These are phyloP conservation scores for Melieria crassipennis DNA, from an alignment of 2,888 invertebrate species.

Conservation along the genomic window DNA sequence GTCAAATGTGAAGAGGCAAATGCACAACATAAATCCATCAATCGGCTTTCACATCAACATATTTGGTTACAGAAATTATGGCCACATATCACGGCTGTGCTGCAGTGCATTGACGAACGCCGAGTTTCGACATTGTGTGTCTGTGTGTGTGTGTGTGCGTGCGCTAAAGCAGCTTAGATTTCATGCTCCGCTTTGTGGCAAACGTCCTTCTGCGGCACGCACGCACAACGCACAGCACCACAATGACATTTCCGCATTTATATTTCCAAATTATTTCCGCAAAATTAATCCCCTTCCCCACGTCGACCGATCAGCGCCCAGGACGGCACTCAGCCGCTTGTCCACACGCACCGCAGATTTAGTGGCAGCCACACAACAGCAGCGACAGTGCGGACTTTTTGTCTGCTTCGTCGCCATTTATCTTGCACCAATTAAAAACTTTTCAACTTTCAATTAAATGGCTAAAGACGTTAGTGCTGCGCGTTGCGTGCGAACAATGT, in stretches of 20 bases:
- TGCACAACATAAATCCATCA: no score
- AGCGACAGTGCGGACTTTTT: no score
- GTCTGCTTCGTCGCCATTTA: constrained; percentile 43
- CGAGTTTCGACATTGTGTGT: not conserved
- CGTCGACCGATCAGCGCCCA: not conserved
- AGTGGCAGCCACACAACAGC: constrained; percentile 41
- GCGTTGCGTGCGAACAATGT: constrained; percentile 40
- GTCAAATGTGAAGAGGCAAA: no score
- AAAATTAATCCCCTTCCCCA: constrained; percentile 19
- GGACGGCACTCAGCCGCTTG: not conserved
- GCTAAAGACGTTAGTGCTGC: no score
- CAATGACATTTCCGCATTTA: constrained; percentile 6
- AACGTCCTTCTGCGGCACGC: no score
- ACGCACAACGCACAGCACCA: not conserved
- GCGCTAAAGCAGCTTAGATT: not conserved
- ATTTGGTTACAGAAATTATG: no score
- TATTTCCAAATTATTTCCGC: constrained; percentile 21
- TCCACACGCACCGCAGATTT: not conserved
- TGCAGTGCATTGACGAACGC: no score
- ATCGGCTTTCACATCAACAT: no score
- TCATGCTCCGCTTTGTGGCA: not conserved
- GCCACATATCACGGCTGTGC: no score
- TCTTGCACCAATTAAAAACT: constrained; percentile 56
- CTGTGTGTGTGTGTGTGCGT: not conserved
- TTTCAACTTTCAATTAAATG: constrained; percentile 60